Base-by-base conservation (phyloP, 2,113 vertebrate genomes). In the Hassar affinis region DNA sequence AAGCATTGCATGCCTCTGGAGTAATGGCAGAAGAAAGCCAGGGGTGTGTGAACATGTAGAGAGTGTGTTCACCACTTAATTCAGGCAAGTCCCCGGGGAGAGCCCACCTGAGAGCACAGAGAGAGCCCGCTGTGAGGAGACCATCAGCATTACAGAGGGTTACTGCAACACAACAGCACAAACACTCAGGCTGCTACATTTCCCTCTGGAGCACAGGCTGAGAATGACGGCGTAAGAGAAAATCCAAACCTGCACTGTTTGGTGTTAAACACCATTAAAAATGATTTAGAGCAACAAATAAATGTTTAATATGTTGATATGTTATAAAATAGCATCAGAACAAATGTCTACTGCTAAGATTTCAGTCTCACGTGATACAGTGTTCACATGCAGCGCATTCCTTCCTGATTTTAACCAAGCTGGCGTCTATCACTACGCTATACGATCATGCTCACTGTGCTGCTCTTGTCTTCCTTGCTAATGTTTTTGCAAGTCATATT, bases 141-240 rank as follows among this genome's bases (percentile, higher is more conserved):
- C 91, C 91, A 92, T 92, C 90, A 93, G 92, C 92, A 92, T 92
- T 93, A 93, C 86, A 91, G 91, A 90, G 90, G 90, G 92, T 94
- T 92, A 92, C 89, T 80, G 82, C 82, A 62, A 45, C 83, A 87
- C 88, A 91, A 88, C 78, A 86, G 74, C 38, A 84, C 75, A 84
- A 89, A 88, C 90, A 90, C 89, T 90, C 84, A 88, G 81, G 81
- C 90, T 84, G 87, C 90, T 90, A 74, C 25, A 27, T 74, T 47
- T 91, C 90, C 91, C 90, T 72, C 78, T 90, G 69, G 77, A 51
- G 62, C 47, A n/a, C 38, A 25, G 33, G 27, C 81, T 33, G n/a
- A 61, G 27, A 56, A 64, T 35, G 7, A 35, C 7, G 2, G n/a
- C 25, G 56, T 30, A 82, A 25, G 17, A 59, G 38, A 77, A 3